These are phyloP conservation scores for Heliconius nattereri DNA, from an alignment of 1,140 invertebrate species.

Conservation along the genomic window DNA sequence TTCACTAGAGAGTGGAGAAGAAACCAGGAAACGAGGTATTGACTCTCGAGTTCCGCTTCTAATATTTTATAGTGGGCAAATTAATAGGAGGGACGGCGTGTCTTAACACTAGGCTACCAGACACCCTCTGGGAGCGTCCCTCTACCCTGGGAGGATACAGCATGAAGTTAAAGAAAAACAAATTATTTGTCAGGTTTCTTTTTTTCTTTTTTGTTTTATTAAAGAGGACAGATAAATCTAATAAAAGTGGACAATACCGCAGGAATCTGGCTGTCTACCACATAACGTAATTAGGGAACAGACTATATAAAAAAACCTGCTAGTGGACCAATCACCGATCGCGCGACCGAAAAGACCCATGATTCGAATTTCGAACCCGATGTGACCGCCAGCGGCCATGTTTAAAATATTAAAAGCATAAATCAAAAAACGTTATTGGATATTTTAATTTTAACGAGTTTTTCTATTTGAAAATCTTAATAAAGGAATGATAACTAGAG, in stretches of 20 bases:
- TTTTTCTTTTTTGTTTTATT: neutral
- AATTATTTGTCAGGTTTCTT: neutral
- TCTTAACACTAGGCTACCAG: no score
- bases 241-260: conserved; percentile 49
- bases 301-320: conserved; percentile 59
- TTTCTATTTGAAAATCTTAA: conserved; percentile 2
- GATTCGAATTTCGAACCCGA: conserved; percentile 47
- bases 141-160: no score
- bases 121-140: no score
- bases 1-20: no score
- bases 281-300: conserved; percentile 72
- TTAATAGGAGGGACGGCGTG: no score
- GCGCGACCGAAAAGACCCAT: conserved; percentile 43
- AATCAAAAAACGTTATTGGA: conserved; percentile 75
- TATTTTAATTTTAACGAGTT: conserved; percentile 55
- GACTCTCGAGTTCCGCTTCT: no score
- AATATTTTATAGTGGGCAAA: no score
- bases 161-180: no score
- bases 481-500: neutral
- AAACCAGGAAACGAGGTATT: no score
- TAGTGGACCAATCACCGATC: conserved; percentile 63
- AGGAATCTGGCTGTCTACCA: conserved; percentile 37
- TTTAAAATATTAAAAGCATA: conserved; percentile 75
- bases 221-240: conserved; percentile 45
- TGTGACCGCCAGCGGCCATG: conserved; percentile 68